Evolutionary conservation across 2,888 invertebrate species (phyloP).

Genomic region (Tenthredo notha): DNA sequence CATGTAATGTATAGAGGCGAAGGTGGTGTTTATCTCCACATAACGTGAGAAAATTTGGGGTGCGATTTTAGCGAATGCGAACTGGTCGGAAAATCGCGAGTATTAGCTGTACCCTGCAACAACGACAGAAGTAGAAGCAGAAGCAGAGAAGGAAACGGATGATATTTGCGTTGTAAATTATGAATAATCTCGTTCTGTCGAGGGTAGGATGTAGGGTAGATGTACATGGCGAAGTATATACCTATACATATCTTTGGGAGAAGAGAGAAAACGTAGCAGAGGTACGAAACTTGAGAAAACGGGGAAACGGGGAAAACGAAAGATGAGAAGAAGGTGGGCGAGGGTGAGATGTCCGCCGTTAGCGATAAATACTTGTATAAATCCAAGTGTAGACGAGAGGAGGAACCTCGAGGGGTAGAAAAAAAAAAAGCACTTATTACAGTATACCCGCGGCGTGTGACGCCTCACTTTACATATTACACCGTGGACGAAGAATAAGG

Average conservation of each 20-base stretch:
- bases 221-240: background rate
- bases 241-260: background rate
- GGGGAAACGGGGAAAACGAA: background rate
- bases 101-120: background rate
- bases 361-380: conserved; percentile 49
- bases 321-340: background rate
- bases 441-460: conserved; percentile 10
- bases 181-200: conserved; percentile 52
- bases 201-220: background rate
- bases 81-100: background rate
- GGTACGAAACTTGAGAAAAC: background rate
- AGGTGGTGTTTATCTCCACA: no score
- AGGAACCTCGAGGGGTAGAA: conserved; percentile 18
- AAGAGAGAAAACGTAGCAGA: background rate
- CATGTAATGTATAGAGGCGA: no score
- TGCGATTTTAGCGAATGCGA: background rate
- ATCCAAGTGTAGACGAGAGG: background rate
- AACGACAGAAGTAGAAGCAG: background rate
- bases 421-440: conserved; percentile 49
- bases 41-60: background rate
- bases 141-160: background rate
- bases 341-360: conserved; percentile 18
- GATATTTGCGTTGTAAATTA: conserved; percentile 55
- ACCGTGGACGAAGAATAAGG: background rate
- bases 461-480: conserved; percentile 39